phyloP scores from a whole-genome alignment of 2,797 vertebrate genomes.

The Tadarida brasiliensis region DNA sequence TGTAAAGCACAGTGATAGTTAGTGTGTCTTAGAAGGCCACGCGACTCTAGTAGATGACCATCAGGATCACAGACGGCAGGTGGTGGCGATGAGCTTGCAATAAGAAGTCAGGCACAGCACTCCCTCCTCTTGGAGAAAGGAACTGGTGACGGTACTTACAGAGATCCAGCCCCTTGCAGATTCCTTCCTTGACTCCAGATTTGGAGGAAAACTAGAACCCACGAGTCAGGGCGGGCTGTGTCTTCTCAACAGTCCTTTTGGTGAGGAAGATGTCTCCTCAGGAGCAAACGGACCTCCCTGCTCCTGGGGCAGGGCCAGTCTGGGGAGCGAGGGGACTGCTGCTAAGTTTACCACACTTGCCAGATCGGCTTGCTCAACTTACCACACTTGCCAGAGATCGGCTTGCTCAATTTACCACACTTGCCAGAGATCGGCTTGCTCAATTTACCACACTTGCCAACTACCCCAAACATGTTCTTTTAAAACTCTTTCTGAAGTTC shows the following conservation, averaged over 20 bases:
- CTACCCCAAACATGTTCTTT: background rate
- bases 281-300: too few relatives aligned
- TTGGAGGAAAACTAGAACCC: background rate
- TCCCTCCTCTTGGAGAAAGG: background rate
- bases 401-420: background rate
- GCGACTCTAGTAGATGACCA: background rate
- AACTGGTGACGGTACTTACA: accelerated
- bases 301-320: background rate
- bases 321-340: background rate
- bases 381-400: background rate
- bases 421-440: background rate
- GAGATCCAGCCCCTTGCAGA: accelerated
- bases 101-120: background rate
- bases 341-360: too few relatives aligned
- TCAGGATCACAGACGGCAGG: background rate
- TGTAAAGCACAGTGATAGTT: background rate
- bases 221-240: accelerated
- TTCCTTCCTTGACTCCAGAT: background rate
- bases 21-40: background rate
- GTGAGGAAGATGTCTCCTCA: background rate
- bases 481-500: background rate
- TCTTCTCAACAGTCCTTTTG: background rate
- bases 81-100: background rate
- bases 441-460: background rate
- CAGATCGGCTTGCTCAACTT: background rate